A percentile compares a stretch with the other conserved stretches of the same genome.
These are phyloP conservation scores for Avahi laniger DNA, from an alignment of 2,797 vertebrate species.

Conservation along the genomic window DNA sequence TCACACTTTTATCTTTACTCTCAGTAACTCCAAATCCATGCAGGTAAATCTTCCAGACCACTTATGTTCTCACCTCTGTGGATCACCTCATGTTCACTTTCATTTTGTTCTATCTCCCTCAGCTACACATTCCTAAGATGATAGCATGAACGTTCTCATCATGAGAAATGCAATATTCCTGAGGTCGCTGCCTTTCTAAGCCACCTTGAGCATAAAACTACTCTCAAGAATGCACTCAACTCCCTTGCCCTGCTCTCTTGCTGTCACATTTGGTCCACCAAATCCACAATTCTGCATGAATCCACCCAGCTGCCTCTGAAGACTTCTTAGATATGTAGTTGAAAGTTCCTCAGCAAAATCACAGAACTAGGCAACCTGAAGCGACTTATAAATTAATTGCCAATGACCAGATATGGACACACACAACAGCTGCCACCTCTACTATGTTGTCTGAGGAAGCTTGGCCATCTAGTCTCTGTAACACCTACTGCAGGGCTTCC, in stretches of 20 bases:
- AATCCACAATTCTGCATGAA: background rate
- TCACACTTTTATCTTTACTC: background rate
- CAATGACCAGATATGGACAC: fast-evolving
- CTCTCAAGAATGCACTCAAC: background rate
- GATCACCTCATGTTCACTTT: background rate
- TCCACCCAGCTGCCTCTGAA: background rate
- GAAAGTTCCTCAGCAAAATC: background rate
- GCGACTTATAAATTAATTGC: fast-evolving
- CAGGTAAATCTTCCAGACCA: no score
- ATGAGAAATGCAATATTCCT: background rate
- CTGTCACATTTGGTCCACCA: background rate
- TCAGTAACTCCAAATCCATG: background rate
- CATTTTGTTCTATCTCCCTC: background rate
- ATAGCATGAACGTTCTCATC: background rate
- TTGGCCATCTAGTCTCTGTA: background rate
- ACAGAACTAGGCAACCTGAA: background rate
- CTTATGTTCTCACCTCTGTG: background rate
- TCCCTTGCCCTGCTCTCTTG: background rate
- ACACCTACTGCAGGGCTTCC: fast-evolving
- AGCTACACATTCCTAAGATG: background rate
- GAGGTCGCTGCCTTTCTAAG: no score
- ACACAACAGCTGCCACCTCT: no score
- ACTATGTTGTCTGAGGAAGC: background rate
- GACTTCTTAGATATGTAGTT: background rate
- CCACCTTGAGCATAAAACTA: no score